A percentile compares a stretch with the other conserved stretches of the same genome.
These are phyloP conservation scores for Percina caprodes DNA, from an alignment of 2,113 vertebrate species.

Conservation along the genomic window DNA sequence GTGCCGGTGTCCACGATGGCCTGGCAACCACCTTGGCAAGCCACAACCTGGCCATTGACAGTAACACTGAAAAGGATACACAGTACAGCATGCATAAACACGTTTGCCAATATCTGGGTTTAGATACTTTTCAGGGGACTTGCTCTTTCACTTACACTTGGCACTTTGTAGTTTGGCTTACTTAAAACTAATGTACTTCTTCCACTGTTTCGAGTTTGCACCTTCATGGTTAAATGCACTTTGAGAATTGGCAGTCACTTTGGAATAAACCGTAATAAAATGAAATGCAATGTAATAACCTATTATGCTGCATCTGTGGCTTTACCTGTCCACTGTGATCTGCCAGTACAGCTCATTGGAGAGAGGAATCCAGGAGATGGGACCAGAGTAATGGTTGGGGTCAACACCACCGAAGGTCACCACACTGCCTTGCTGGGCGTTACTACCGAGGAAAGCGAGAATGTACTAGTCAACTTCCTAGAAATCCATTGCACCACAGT, in stretches of 20 bases:
- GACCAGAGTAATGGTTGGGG: slow-evolving; percentile 68
- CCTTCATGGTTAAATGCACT: no score
- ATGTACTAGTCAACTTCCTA: background rate
- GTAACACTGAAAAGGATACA: slow-evolving; percentile 58
- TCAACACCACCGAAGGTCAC: slow-evolving; percentile 81
- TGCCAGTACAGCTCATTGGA: slow-evolving; percentile 83
- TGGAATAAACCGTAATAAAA: no score
- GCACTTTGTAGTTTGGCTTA: no score
- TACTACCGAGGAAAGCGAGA: slow-evolving; percentile 53
- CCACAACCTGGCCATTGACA: slow-evolving; percentile 74
- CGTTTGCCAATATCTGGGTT: background rate
- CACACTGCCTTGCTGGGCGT: slow-evolving; percentile 68
- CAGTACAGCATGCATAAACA: background rate
- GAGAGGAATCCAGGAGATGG: slow-evolving; percentile 83
- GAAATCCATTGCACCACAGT: background rate
- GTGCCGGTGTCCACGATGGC: slow-evolving; percentile 88
- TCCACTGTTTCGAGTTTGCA: no score
- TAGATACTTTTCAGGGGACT: background rate
- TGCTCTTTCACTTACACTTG: no score
- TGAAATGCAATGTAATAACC: no score
- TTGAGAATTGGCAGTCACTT: no score
- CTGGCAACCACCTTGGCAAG: slow-evolving; percentile 83
- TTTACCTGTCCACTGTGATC: slow-evolving; percentile 84
- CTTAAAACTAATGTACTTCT: no score
- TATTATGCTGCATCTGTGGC: background rate